Percentiles rank a stretch among this genome's conserved stretches.
These are phyloP conservation scores for Archips crataeganus DNA, from an alignment of 2,888 invertebrate species.

Conservation along the genomic window DNA sequence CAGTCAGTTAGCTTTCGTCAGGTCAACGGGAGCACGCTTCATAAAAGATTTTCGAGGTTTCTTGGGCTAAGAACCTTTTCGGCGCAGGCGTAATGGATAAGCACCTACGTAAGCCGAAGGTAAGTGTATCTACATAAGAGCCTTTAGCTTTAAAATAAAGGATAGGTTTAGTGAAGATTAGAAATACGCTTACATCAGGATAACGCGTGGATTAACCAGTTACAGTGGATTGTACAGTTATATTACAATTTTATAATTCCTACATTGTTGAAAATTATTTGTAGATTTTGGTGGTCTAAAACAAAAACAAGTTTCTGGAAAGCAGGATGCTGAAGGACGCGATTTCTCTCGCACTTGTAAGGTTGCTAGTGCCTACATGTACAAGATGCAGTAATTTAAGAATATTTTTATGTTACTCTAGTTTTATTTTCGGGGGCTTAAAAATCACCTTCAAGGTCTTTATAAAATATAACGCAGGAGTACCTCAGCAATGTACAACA, in stretches of 20 bases:
- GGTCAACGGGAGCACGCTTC: conserved; percentile 5
- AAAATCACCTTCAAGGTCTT: background rate
- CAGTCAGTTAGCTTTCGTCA: background rate
- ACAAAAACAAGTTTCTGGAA: background rate
- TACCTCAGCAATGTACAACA: background rate
- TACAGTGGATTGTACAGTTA: background rate
- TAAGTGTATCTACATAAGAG: conserved; percentile 13
- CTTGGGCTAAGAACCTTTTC: conserved; percentile 24
- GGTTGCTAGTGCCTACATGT: background rate
- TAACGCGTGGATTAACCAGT: background rate
- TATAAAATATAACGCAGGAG: background rate
- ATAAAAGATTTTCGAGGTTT: conserved; percentile 22
- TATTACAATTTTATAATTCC: background rate
- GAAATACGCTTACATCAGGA: background rate
- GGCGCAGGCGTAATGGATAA: conserved; percentile 39
- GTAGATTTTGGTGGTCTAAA: background rate
- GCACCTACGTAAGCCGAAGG: conserved; percentile 18
- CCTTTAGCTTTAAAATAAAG: conserved; percentile 3
- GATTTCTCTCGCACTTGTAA: background rate
- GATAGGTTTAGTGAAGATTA: background rate
- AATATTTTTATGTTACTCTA: background rate
- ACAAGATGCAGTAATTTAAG: background rate
- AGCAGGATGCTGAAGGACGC: background rate
- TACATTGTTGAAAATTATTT: background rate
- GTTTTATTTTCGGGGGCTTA: background rate